These are phyloP conservation scores for Sitophilus oryzae DNA, from an alignment of 1,140 invertebrate genomes.

Conservation along the genomic window DNA sequence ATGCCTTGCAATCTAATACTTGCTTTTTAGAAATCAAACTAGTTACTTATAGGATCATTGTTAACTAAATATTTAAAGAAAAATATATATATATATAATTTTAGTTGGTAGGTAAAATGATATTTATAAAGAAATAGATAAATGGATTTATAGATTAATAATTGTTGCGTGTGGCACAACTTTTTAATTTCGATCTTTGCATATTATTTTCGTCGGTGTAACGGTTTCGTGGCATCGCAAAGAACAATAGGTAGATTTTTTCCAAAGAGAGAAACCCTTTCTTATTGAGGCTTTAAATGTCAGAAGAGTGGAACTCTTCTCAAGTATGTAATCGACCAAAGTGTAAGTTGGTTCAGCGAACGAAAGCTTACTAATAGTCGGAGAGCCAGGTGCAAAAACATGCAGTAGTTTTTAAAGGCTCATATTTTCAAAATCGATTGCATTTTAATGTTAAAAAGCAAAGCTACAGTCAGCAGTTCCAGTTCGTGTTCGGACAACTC, in stretches of 20 bases:
- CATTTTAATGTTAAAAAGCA: no score
- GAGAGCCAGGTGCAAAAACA: no score
- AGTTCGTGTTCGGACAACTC: no score
- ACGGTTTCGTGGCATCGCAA: constrained; percentile 16
- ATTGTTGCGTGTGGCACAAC: constrained; percentile 36
- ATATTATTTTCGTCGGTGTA: not conserved
- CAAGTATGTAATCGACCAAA: not conserved
- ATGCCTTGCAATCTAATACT: constrained; percentile 24
- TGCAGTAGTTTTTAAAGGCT: no score
- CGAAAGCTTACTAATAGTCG: no score
- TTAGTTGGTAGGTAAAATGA: constrained; percentile 39
- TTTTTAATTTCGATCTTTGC: constrained; percentile 13
- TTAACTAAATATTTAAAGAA: constrained; percentile 42
- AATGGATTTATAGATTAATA: constrained; percentile 29
- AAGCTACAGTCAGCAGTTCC: no score
- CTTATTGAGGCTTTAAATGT: constrained; percentile 5
- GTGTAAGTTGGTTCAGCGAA: no score
- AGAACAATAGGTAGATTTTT: not conserved
- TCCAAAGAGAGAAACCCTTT: not conserved
- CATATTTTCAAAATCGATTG: no score
- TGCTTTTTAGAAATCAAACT: constrained; percentile 45
- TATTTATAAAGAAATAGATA: constrained; percentile 33
- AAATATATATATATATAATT: constrained; percentile 35
- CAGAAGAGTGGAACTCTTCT: not conserved
- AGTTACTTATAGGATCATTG: constrained; percentile 41